Percentiles rank a stretch among this genome's conserved stretches.
These are phyloP conservation scores for Epicampocera succincta DNA, from an alignment of 2,888 invertebrate genomes.

Conservation along the genomic window DNA sequence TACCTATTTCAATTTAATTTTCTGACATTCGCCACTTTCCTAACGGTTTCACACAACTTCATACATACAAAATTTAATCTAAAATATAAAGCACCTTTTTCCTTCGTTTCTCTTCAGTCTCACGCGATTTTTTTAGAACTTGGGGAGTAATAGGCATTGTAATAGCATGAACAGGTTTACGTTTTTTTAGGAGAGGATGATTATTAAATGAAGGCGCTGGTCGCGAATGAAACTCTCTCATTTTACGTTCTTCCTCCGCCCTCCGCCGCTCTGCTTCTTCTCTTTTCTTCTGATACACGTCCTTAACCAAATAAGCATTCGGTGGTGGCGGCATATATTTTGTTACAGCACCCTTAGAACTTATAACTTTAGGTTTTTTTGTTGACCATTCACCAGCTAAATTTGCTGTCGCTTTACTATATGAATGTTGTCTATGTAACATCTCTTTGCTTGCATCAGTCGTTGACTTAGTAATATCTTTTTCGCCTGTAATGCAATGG, in stretches of 20 bases:
- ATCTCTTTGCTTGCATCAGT: neutral
- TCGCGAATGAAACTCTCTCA: constrained; percentile 78
- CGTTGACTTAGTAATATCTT: neutral
- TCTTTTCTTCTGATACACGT: constrained; percentile 76
- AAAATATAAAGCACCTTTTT: constrained; percentile 71
- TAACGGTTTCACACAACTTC: too few species aligned
- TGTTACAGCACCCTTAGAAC: constrained; percentile 44
- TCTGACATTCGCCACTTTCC: too few species aligned
- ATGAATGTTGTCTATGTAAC: neutral
- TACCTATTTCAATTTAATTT: too few species aligned
- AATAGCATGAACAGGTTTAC: constrained; percentile 70
- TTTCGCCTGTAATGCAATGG: neutral
- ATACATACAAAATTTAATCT: neutral
- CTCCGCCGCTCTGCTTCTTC: constrained; percentile 72
- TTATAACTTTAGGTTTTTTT: constrained; percentile 36
- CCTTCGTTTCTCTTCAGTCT: constrained; percentile 71
- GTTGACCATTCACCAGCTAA: constrained; percentile 71
- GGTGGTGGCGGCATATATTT: constrained; percentile 71
- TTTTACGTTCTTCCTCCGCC: constrained; percentile 77
- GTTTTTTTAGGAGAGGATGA: constrained; percentile 68
- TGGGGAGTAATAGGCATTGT: constrained; percentile 77
- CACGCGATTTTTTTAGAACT: constrained; percentile 76
- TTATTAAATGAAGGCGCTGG: constrained; percentile 78
- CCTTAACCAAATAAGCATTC: constrained; percentile 75
- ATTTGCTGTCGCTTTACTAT: constrained; percentile 38